Evolutionary conservation across 2,888 invertebrate genomes (phyloP), one percentile per base, ranked within the genome.

Genomic region (Dendrolimus pini): DNA sequence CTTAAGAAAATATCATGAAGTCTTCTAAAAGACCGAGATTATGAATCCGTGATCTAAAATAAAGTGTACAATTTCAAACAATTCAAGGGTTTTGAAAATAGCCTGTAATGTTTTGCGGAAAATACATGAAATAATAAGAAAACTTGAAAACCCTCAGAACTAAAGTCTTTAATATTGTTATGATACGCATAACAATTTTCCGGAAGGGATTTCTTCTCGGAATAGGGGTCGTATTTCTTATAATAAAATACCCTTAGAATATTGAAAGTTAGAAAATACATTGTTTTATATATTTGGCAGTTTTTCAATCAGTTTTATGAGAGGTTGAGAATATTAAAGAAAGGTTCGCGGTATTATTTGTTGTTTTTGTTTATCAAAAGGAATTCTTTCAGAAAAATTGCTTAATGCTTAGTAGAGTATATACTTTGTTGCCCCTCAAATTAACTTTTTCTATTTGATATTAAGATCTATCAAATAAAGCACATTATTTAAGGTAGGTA

Each of bases 271-370:
- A 9, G 10, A 47, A 47, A 47, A 47, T 47, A 12, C 47, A 47
- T 47, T 7, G 47, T 47, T 12, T 9, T 12, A 10, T 47, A 12
- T 47, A 47, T 47, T 47, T 47, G 47, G 12, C 9, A 10, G 47
- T 47, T 47, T 30, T 47, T 47, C 47, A 47, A 47, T 47, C 47
- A 47, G 55, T 12, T 42, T 60, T 53, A 55, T 55, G 7, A 30
- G 30, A 30, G 30, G 3, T 30, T 30, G 30, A 30, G 30, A 30
- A 30, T 30, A 30, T 30, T 30, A 30, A 30, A 30, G 0, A 30
- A 30, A 30, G 3, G 6, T 30, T 30, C 6, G 30, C 30, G 55
- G 56, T 52, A 53, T 56, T 41, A 30, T 53, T 41, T 52, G 18
- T 18, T 42, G 13, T 30, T 7, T 42, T 41, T 41, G 54, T 42